These are phyloP conservation scores for Diphyllodes magnificus DNA, from an alignment of 2,113 vertebrate species.

Conservation along the genomic window DNA sequence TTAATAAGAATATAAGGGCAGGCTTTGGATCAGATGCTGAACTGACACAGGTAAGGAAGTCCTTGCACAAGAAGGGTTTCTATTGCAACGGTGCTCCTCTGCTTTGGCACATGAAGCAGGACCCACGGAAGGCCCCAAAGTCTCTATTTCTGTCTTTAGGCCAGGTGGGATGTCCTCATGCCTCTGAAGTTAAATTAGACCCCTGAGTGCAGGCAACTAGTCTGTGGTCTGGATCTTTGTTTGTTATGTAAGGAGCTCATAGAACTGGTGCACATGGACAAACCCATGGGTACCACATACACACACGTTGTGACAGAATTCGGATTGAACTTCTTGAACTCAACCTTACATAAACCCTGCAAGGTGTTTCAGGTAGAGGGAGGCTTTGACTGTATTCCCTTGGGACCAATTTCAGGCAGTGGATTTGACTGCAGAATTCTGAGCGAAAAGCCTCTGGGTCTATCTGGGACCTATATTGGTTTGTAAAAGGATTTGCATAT, in stretches of 20 bases:
- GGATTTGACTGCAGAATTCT: neutral
- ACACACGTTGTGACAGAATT: neutral
- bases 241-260: neutral
- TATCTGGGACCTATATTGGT: neutral
- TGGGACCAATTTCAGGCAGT: neutral
- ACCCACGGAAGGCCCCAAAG: neutral
- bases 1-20: neutral
- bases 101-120: neutral
- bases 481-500: neutral
- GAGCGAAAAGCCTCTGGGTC: neutral
- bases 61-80: neutral
- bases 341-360: neutral
- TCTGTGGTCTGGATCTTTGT: neutral
- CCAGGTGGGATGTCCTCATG: neutral
- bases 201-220: neutral
- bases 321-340: neutral
- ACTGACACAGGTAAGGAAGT: neutral
- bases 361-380: neutral
- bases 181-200: neutral
- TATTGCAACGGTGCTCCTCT: neutral
- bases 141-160: neutral
- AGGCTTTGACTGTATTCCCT: neutral
- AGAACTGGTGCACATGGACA: neutral
- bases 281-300: fast-evolving
- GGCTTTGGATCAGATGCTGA: neutral